Evolutionary conservation across 2,113 vertebrate species (phyloP).

Genomic region (Hippopotamus amphibius): DNA sequence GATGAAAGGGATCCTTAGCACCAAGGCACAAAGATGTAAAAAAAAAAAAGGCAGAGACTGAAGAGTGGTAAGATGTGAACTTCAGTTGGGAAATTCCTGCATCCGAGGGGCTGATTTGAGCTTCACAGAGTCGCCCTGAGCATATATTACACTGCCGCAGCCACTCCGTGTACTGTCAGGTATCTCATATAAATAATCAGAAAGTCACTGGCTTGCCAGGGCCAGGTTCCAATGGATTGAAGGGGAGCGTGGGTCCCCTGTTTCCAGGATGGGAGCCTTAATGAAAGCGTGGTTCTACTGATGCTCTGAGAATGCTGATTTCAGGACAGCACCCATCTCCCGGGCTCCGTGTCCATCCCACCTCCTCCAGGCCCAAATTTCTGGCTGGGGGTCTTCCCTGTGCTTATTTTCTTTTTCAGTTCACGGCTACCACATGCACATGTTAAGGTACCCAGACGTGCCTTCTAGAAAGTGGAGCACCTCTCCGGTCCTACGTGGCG

Average conservation of each 20-base stretch:
- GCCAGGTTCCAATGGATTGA: constrained; percentile 83
- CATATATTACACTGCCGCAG: constrained; percentile 81
- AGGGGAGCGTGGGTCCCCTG: constrained; percentile 83
- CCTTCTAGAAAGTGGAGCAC: constrained; percentile 47
- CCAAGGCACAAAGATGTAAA: constrained; percentile 77
- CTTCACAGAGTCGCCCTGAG: constrained; percentile 75
- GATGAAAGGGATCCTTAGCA: constrained; percentile 82
- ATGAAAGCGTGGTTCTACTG: constrained; percentile 79
- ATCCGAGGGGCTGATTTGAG: constrained; percentile 77
- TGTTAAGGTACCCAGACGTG: constrained; percentile 44
- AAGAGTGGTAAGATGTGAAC: constrained; percentile 80
- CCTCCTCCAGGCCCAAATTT: background rate
- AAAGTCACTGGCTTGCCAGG: constrained; percentile 82
- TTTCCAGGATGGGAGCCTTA: constrained; percentile 79
- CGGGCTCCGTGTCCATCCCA: background rate
- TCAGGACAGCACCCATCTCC: constrained; percentile 64
- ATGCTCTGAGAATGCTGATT: constrained; percentile 71
- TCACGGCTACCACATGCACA: constrained; percentile 1
- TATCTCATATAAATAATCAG: constrained; percentile 88
- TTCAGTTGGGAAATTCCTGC: constrained; percentile 80
- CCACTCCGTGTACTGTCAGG: constrained; percentile 81
- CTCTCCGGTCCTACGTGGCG: constrained; percentile 31
- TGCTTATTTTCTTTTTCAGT: constrained; percentile 66
- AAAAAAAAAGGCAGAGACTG: constrained; percentile 74
- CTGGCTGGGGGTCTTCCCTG: constrained; percentile 56